A percentile compares a stretch with the other conserved stretches of the same genome.
These are phyloP conservation scores for Trochalopteron elliotii DNA, from an alignment of 2,113 vertebrate genomes.

Conservation along the genomic window DNA sequence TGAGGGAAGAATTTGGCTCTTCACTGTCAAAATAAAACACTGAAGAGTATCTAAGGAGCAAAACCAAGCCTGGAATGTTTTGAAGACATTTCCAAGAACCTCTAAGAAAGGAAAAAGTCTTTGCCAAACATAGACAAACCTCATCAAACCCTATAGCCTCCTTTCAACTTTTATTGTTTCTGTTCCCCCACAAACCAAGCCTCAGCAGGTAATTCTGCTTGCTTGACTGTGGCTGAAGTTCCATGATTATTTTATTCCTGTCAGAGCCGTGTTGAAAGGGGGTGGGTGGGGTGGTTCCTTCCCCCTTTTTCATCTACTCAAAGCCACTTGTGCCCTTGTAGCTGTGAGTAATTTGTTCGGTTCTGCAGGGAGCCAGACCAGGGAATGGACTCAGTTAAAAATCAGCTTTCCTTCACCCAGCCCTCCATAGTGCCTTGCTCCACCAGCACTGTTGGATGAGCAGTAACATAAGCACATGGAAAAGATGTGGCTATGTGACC, in stretches of 20 bases:
- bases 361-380: not conserved
- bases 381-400: not conserved
- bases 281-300: not conserved
- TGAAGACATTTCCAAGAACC: constrained; percentile 51
- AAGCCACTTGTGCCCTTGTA: not conserved
- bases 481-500: not conserved
- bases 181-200: not conserved
- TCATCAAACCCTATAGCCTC: constrained; percentile 42
- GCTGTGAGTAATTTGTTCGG: not conserved
- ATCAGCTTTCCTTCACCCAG: not conserved
- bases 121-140: constrained; percentile 48
- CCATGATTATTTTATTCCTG: not conserved
- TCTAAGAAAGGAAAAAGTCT: constrained; percentile 34
- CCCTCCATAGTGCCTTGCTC: not conserved
- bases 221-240: not conserved
- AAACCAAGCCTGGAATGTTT: constrained; percentile 56
- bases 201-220: constrained; percentile 49
- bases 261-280: not conserved
- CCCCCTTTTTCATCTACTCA: not conserved
- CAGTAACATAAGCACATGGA: not conserved
- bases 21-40: constrained; percentile 33
- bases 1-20: constrained; percentile 48
- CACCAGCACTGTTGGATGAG: not conserved
- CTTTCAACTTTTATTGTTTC: constrained; percentile 41
- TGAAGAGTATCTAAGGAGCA: constrained; percentile 29